A percentile compares a stretch with the other conserved stretches of the same genome.
phyloP scores from a whole-genome alignment of 2,888 invertebrate species.

The Cotesia congregata region DNA sequence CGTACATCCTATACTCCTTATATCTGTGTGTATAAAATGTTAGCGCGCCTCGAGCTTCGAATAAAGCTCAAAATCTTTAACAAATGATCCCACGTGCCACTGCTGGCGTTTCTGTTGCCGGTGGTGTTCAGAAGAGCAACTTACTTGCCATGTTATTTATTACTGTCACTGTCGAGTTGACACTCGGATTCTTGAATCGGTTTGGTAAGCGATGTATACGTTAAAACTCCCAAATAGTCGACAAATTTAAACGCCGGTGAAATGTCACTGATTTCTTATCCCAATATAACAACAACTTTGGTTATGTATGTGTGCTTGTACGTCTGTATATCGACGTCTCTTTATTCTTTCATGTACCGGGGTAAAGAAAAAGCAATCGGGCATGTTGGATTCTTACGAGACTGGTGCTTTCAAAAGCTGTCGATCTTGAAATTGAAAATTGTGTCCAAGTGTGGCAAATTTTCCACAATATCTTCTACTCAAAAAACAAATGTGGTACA shows the following conservation, averaged over 20 bases:
- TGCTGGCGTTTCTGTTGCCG: neutral
- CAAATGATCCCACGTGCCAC: conserved; percentile 23
- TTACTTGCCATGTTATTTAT: conserved; percentile 27
- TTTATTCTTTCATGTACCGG: conserved; percentile 29
- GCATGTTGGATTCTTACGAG: conserved; percentile 34
- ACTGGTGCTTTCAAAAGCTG: conserved; percentile 45
- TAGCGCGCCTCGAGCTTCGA: conserved; percentile 2
- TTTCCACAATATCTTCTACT: neutral
- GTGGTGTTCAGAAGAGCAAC: conserved; percentile 17
- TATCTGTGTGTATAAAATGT: neutral
- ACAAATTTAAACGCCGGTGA: conserved; percentile 19
- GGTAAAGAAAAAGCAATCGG: conserved; percentile 56
- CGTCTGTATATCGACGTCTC: neutral
- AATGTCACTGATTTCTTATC: conserved; percentile 22
- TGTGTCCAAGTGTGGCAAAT: conserved; percentile 47
- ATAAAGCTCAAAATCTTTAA: conserved; percentile 32
- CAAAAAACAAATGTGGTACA: neutral
- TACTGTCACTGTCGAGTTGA: conserved; percentile 27
- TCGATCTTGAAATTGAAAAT: conserved; percentile 55
- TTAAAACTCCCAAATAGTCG: conserved; percentile 16
- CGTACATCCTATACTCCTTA: neutral
- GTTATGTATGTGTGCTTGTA: neutral
- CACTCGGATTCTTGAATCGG: conserved; percentile 18
- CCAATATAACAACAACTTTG: neutral
- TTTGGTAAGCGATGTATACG: conserved; percentile 18